Evolutionary conservation across 2,113 vertebrate genomes (phyloP).

Genomic region (Anser brachyrhynchus): DNA sequence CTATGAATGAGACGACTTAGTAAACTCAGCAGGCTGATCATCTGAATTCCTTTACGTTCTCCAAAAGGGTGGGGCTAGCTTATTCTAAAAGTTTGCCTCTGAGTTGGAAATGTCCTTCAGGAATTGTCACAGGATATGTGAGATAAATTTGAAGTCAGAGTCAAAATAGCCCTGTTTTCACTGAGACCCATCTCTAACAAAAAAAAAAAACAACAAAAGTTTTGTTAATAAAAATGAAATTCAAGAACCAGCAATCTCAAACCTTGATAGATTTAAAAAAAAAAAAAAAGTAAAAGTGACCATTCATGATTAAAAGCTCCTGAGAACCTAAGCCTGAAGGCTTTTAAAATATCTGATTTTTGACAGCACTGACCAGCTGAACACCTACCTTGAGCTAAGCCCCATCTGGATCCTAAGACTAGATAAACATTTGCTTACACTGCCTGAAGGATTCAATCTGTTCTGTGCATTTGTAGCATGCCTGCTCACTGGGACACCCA

Average conservation of each 20-base stretch:
- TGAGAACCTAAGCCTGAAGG: not conserved
- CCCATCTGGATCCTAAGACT: conserved; percentile 8
- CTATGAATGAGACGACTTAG: not conserved
- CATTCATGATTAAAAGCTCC: not conserved
- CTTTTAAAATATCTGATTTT: not conserved
- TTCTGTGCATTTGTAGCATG: not conserved
- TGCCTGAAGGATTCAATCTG: conserved; percentile 35
- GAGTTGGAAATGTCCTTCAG: not conserved
- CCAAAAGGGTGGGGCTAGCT: not conserved
- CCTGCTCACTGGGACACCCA: not conserved
- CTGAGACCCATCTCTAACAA: not conserved
- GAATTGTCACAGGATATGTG: not conserved
- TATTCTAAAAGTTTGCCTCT: not conserved
- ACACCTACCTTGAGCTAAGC: not conserved
- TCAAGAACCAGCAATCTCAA: not conserved
- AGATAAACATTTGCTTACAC: not conserved
- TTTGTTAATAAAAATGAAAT: not conserved
- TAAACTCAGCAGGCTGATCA: not conserved
- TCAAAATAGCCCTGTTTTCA: not conserved
- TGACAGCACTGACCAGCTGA: not conserved
- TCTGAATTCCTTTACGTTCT: not conserved
- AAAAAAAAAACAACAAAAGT: not conserved
- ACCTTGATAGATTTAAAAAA: not conserved
- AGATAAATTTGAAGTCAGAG: not conserved
- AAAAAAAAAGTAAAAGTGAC: not conserved